Evolutionary conservation across 2,888 invertebrate species (phyloP).

Genomic region (Philonicus albiceps): DNA sequence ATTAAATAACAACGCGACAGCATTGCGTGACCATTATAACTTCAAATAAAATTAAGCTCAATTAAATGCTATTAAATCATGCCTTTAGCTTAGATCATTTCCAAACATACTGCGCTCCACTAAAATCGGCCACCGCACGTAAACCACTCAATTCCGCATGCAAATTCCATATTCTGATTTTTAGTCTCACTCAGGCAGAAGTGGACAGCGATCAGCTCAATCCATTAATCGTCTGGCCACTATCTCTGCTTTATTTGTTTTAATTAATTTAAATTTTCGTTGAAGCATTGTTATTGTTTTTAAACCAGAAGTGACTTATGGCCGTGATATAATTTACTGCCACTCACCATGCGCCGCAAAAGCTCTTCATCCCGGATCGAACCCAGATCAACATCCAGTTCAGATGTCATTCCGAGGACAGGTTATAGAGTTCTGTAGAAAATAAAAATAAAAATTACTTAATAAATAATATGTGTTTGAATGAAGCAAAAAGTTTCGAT

Average conservation of each 20-base stretch:
- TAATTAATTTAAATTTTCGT: constrained; percentile 20
- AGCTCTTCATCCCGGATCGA: constrained; percentile 79
- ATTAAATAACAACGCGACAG: not conserved
- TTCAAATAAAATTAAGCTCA: constrained; percentile 22
- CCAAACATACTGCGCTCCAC: constrained; percentile 10
- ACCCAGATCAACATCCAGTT: constrained; percentile 71
- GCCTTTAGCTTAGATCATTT: constrained; percentile 4
- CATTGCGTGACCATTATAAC: constrained; percentile 13
- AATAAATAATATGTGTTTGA: not conserved
- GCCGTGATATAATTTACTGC: not conserved
- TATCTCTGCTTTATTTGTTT: constrained; percentile 8
- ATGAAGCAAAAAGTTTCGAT: not conserved
- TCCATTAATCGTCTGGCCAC: not conserved
- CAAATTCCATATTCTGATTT: constrained; percentile 25
- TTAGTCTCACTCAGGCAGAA: not conserved
- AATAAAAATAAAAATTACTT: not conserved
- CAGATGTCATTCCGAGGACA: constrained; percentile 48
- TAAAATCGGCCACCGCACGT: not conserved
- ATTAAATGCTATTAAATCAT: constrained; percentile 18
- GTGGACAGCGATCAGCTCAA: not conserved
- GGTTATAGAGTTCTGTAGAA: not conserved
- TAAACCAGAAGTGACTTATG: not conserved
- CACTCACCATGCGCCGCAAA: constrained; percentile 77
- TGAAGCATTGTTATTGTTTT: not conserved
- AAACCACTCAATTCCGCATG: not conserved